phyloP scores from a whole-genome alignment of 2,888 invertebrate species.

The Drosophila robusta region DNA sequence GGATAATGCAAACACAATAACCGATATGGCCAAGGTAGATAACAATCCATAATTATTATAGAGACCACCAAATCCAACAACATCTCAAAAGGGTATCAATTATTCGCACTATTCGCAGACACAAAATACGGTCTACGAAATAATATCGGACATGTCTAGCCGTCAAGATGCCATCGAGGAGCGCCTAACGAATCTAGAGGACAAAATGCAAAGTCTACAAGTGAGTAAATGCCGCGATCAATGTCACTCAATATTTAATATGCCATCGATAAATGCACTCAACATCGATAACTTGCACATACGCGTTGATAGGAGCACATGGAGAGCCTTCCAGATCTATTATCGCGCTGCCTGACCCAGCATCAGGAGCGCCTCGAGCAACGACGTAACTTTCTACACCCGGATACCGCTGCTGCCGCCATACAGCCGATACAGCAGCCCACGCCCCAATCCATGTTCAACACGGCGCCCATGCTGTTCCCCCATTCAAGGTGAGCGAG shows the following conservation, averaged over 20 bases:
- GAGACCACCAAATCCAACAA: not conserved
- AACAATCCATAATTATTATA: slow-evolving; percentile 13
- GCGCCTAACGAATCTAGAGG: slow-evolving; percentile 96
- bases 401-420: slow-evolving; percentile 91
- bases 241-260: no score
- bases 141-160: slow-evolving; percentile 98
- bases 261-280: not conserved
- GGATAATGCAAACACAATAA: slow-evolving; percentile 99
- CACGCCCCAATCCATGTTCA: slow-evolving; percentile 86
- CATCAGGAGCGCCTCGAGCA: slow-evolving; percentile 94
- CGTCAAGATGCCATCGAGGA: slow-evolving; percentile 97
- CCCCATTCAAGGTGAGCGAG: slow-evolving; percentile 87
- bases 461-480: slow-evolving; percentile 86
- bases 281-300: not conserved
- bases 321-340: slow-evolving; percentile 93
- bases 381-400: slow-evolving; percentile 93
- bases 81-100: not conserved
- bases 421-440: slow-evolving; percentile 84
- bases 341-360: slow-evolving; percentile 90
- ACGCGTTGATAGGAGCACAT: slow-evolving; percentile 88
- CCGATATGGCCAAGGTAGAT: slow-evolving; percentile 99
- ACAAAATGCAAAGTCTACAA: slow-evolving; percentile 94
- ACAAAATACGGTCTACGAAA: slow-evolving; percentile 98
- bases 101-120: slow-evolving; percentile 88
- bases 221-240: slow-evolving; percentile 83